These are phyloP conservation scores for Anthopleura sola DNA, from an alignment of 64 coral and sea anemone species.

Conservation along the genomic window DNA sequence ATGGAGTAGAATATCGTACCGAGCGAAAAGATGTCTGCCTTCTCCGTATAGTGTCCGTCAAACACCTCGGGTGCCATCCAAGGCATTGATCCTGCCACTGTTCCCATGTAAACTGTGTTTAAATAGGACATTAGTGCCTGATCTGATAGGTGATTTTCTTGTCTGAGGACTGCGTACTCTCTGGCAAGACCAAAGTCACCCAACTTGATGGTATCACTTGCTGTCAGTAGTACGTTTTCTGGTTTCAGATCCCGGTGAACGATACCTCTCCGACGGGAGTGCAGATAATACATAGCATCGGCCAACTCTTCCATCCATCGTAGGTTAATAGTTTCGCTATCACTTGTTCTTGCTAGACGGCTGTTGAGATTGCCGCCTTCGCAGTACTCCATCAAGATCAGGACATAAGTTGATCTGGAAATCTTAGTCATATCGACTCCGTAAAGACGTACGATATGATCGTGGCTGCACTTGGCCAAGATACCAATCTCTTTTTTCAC, in stretches of 20 bases:
- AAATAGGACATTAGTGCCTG: too few species aligned
- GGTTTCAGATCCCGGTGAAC: constrained; percentile 47
- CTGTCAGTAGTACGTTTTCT: constrained; percentile 41
- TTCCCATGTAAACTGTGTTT: too few species aligned
- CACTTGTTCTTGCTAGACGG: background rate
- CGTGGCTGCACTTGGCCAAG: background rate
- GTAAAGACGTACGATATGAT: background rate
- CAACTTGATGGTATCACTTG: constrained; percentile 12
- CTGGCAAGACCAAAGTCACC: constrained; percentile 37
- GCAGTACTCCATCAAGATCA: constrained; percentile 36
- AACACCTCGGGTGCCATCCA: constrained; percentile 61
- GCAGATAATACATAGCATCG: background rate
- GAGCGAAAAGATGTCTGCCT: constrained; percentile 49
- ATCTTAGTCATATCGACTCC: background rate
- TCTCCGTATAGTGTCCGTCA: constrained; percentile 36
- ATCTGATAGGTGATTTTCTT: too few species aligned
- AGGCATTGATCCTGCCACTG: background rate
- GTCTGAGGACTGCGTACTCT: constrained; percentile 24
- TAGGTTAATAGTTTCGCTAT: background rate
- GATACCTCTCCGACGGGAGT: background rate
- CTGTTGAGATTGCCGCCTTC: constrained; percentile 30
- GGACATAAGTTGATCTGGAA: background rate
- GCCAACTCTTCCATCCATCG: constrained; percentile 31
- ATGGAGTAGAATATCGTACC: constrained; percentile 10
- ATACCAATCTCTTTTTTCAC: background rate